A percentile compares a stretch with the other conserved stretches of the same genome.
Evolutionary conservation across 2,113 vertebrate species (phyloP).

Genomic region (Jaculus jaculus): DNA sequence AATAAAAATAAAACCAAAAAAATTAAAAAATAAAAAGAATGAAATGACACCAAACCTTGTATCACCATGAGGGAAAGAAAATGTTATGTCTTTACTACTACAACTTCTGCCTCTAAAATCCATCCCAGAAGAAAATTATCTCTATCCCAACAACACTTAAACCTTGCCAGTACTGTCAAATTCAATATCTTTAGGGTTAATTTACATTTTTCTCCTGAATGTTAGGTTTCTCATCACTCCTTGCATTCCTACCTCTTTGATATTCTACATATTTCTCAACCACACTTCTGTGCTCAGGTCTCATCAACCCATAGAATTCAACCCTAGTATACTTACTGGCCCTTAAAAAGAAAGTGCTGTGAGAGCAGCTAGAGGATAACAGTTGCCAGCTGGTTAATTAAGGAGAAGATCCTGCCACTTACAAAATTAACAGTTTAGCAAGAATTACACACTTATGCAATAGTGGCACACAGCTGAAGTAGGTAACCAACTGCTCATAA

Average conservation of each 20-base stretch:
- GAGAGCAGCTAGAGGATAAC: too few species aligned
- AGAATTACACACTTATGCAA: too few species aligned
- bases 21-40: too few species aligned
- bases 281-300: neutral
- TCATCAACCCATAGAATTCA: neutral
- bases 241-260: neutral
- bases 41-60: neutral
- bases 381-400: too few species aligned
- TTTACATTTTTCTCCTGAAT: neutral
- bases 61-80: neutral
- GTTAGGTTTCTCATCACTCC: accelerated
- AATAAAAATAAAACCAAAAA: too few species aligned
- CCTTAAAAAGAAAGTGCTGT: too few species aligned
- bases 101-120: neutral
- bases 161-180: neutral
- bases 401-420: too few species aligned
- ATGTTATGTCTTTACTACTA: neutral
- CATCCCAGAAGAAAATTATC: neutral
- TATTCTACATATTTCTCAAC: accelerated
- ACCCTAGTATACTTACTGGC: neutral
- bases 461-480: too few species aligned
- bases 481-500: too few species aligned
- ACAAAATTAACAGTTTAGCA: too few species aligned
- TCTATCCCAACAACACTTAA: neutral
- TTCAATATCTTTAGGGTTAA: neutral